Evolutionary conservation across 2,797 vertebrate species (phyloP), one percentile per base, ranked within the genome.

Genomic region (Poecile montanus): DNA sequence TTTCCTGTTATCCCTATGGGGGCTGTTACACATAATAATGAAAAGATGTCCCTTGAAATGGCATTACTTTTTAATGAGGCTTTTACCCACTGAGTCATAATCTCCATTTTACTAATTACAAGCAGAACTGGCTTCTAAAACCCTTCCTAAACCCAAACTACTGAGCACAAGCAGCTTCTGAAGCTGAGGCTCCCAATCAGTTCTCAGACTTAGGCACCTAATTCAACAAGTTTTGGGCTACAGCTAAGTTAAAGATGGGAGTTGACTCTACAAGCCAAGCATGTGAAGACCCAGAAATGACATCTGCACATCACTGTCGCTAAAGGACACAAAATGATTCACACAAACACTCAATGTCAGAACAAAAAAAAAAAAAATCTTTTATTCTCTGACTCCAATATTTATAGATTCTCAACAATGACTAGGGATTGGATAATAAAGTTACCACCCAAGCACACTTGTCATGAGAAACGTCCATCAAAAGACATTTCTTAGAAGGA

Each of bases 41-140:
- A 95, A 96, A 96, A 93, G 93, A 95, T 92, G 93, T 96, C 94
- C 91, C 95, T 92, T 89, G 87, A 89, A 97, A 94, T 95, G 75
- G 54, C 91, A 88, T 94, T 93, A 73, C 50, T 81, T 94, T 96
- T 96, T 97, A 97, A 97, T 95, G 80, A 96, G 96, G 72, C 53
- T 94, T 95, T 96, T 93, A 92, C 44, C 70, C 67, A 79, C 77
- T 77, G 80, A 93, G 61, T 89, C 77, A 70, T 86, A 91, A 88
- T 95, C 82, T 88, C 57, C 8, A 6, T 94, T 94, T 95, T 91
- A 95, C 96, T 94, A 96, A 96, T 96, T 96, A 91, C 91, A 86
- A 93, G 92, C 50, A 95, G 61, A 91, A 93, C 83, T 62, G 42
- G 48, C 56, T 91, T 95, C 70, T 57, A 58, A 85, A 86, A 81